Evolutionary conservation across 1,140 invertebrate species (phyloP).

Genomic region (Drosophila persimilis): DNA sequence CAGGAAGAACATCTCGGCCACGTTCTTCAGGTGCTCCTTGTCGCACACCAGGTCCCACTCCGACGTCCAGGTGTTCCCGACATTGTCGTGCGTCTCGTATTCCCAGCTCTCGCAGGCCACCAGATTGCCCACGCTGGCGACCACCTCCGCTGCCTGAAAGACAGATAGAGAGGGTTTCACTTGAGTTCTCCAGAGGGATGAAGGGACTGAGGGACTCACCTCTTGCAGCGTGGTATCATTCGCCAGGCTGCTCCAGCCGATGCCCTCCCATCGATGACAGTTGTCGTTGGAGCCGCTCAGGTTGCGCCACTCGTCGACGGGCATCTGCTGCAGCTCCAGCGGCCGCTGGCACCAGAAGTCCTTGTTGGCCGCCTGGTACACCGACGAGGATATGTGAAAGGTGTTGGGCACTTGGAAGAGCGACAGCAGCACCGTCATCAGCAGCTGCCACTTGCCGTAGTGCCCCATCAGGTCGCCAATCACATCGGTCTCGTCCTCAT

Average conservation of each 20-base stretch:
- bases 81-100: conserved; percentile 86
- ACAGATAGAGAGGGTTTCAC: too few species aligned
- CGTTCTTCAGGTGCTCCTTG: conserved; percentile 85
- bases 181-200: background rate
- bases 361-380: conserved; percentile 86
- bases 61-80: conserved; percentile 86
- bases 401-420: conserved; percentile 90
- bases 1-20: conserved; percentile 88
- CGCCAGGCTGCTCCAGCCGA: conserved; percentile 66
- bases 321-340: conserved; percentile 83
- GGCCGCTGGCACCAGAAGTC: conserved; percentile 87
- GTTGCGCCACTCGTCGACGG: conserved; percentile 85
- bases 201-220: conserved; percentile 23
- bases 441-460: conserved; percentile 89
- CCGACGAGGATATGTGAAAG: conserved; percentile 89
- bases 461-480: conserved; percentile 88
- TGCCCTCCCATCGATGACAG: conserved; percentile 82
- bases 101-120: conserved; percentile 86
- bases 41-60: conserved; percentile 88
- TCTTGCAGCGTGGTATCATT: conserved; percentile 47
- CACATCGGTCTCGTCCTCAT: conserved; percentile 85
- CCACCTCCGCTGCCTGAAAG: conserved; percentile 37
- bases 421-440: conserved; percentile 88
- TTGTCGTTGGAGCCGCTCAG: conserved; percentile 85
- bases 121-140: conserved; percentile 34